Conservation (phyloP, 2,113 vertebrate genomes). For the Calypte anna region DNA sequence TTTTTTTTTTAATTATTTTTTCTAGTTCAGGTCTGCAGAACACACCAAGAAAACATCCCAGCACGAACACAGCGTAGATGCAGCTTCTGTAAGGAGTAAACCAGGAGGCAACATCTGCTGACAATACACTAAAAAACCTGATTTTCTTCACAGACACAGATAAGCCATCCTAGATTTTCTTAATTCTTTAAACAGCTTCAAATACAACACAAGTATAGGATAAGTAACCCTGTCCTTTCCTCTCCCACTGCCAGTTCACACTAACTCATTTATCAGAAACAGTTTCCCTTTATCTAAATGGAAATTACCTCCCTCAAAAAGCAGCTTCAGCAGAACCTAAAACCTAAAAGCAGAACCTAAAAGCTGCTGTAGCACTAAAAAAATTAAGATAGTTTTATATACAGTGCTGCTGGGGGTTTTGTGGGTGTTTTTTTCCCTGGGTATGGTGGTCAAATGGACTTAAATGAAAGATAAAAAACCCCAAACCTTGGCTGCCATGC, state of each 20-base stretch:
- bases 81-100: neutral
- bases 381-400: neutral
- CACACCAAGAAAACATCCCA: neutral
- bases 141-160: neutral
- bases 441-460: neutral
- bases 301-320: conserved; percentile 5
- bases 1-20: neutral
- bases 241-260: neutral
- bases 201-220: neutral
- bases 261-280: neutral
- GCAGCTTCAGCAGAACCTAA: neutral
- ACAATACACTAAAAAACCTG: neutral
- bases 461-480: neutral
- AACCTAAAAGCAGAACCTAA: neutral
- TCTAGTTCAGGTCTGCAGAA: neutral
- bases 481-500: neutral
- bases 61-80: neutral
- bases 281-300: neutral
- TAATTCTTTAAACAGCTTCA: neutral
- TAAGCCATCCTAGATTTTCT: neutral
- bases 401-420: neutral
- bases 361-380: neutral
- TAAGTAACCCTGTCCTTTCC: neutral
- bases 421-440: neutral
- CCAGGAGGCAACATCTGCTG: neutral